Base-by-base conservation (phyloP, 2,113 vertebrate species). In the Onychorhynchus coronatus region DNA sequence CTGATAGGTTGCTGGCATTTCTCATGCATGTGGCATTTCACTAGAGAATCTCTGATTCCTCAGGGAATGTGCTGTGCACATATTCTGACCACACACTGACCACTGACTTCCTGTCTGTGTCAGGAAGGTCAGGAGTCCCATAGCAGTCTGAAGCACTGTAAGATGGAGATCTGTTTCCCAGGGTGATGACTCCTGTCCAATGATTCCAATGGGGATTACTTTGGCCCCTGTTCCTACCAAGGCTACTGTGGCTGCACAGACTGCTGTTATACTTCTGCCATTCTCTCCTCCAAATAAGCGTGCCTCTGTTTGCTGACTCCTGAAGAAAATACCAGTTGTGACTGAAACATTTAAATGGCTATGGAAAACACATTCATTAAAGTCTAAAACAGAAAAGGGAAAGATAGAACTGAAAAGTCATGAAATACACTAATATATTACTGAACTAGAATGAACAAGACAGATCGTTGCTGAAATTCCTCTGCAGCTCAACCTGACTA, bases 21-120 rank as follows among this genome's bases (percentile, higher is more conserved):
- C 52, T 74, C 21, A 44, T 23, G 20, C 3, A 19, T 0, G 2
- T 7, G 19, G 9, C 8, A 23, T 30, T 35, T 47, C 3, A 5
- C 23, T 28, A 28, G 5, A 53, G n/a, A 71, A 35, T 23, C n/a
- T 66, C 42, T 30, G 8, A 35, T 42, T 67, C 42, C 44, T 46
- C 44, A 42, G 52, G 58, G 21, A 55, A 17, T 10, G 23, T n/a
- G 9, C 37, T 30, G n/a, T 47, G 21, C 61, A 18, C 5, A 3
- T 49, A 24, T 9, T 27, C 5, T 76, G 28, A 31, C 11, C 14
- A 25, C 15, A 39, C 8, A 73, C 21, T 41, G 20, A 27, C 14
- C 9, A 24, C 35, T 63, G 63, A 14, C 8, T 55, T 42, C 4
- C 53, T 56, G 12, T 41, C 49, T 61, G 10, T 25, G 5, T 44